These are phyloP conservation scores for Yponomeuta plumbellus DNA, from an alignment of 2,888 invertebrate species.

Conservation along the genomic window DNA sequence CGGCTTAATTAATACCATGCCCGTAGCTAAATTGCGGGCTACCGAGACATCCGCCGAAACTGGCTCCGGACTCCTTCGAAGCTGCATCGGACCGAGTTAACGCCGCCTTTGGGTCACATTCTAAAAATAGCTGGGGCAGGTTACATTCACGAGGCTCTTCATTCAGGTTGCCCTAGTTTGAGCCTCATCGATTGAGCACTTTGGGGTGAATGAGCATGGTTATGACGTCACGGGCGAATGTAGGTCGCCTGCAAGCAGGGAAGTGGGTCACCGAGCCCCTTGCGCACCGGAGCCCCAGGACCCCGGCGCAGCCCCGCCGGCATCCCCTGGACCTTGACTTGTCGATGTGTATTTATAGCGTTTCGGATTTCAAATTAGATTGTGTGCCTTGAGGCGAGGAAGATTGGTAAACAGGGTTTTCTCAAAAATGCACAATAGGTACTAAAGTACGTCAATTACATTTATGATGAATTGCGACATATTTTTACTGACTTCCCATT, in stretches of 20 bases:
- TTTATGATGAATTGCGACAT: not conserved
- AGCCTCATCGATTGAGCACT: slow-evolving; percentile 64
- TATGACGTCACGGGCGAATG: slow-evolving; percentile 67
- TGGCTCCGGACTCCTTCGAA: slow-evolving; percentile 39
- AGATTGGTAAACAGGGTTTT: not conserved
- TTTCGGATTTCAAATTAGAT: not conserved
- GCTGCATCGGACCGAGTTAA: not conserved
- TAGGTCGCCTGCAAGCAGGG: slow-evolving; percentile 59
- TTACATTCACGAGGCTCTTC: slow-evolving; percentile 57
- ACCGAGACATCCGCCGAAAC: slow-evolving; percentile 45
- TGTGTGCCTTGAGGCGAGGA: not conserved
- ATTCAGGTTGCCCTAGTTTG: slow-evolving; percentile 67
- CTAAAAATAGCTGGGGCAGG: slow-evolving; percentile 54
- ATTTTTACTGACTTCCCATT: too few relatives aligned
- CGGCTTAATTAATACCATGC: slow-evolving; percentile 16
- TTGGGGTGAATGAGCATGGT: slow-evolving; percentile 60
- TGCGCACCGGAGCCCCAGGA: slow-evolving; percentile 32
- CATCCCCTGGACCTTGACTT: slow-evolving; percentile 21
- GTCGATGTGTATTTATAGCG: slow-evolving; percentile 4
- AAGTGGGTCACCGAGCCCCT: slow-evolving; percentile 56
- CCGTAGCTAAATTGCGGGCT: slow-evolving; percentile 37
- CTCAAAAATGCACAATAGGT: not conserved
- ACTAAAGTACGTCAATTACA: not conserved
- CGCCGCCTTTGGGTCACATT: not conserved
- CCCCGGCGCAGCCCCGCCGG: slow-evolving; percentile 23